These are phyloP conservation scores for Amphimallon solstitiale DNA, from an alignment of 2,888 invertebrate genomes.

Conservation along the genomic window DNA sequence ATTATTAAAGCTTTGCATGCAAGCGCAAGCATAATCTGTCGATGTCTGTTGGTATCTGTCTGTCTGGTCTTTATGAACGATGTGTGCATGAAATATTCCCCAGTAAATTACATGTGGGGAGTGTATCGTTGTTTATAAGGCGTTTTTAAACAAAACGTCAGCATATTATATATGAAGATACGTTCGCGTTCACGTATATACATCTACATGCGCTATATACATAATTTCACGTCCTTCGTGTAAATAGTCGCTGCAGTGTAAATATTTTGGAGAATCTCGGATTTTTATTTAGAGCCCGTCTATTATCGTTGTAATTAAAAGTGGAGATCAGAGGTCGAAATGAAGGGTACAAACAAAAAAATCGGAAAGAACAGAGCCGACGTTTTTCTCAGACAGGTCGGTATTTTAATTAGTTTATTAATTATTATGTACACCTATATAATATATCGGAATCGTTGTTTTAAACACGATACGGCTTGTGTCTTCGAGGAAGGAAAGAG, in stretches of 20 bases:
- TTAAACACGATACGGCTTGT: no score
- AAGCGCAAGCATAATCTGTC: no score
- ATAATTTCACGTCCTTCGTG: constrained; percentile 36
- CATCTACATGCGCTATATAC: constrained; percentile 20
- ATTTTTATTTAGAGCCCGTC: constrained; percentile 32
- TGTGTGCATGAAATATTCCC: constrained; percentile 6
- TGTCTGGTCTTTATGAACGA: no score
- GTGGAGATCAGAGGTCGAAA: constrained; percentile 9
- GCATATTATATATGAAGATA: constrained; percentile 41
- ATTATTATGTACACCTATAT: no score
- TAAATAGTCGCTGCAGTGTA: constrained; percentile 34
- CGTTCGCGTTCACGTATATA: constrained; percentile 23
- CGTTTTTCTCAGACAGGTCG: constrained; percentile 6
- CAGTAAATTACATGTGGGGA: constrained; percentile 36
- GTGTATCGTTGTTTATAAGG: constrained; percentile 37
- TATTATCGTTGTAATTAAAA: constrained; percentile 29
- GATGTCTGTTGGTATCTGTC: no score
- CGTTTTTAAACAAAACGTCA: constrained; percentile 41
- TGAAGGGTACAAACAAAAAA: background rate
- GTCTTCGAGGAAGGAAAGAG: no score
- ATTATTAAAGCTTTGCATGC: no score
- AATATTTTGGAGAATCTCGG: constrained; percentile 33
- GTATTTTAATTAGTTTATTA: constrained; percentile 16
- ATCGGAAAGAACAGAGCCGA: background rate
- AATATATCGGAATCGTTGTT: no score